Evolutionary conservation across 1,140 invertebrate species (phyloP).

Genomic region (Macrobrachium nipponense): DNA sequence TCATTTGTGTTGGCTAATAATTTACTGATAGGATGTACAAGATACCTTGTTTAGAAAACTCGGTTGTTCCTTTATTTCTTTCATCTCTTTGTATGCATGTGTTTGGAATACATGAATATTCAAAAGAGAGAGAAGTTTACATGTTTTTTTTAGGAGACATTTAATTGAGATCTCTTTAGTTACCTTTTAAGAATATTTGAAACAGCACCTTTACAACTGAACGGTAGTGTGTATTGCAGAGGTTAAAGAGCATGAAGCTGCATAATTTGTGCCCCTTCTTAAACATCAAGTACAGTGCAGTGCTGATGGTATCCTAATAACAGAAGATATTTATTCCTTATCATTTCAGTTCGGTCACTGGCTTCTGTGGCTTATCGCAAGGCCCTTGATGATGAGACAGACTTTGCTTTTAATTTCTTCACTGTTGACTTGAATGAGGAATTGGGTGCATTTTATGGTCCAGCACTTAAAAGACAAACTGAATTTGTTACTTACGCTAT

Average conservation of each 20-base stretch:
- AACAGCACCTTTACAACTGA: no score
- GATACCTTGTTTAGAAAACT: no score
- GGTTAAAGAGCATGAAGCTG: background rate
- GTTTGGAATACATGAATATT: no score
- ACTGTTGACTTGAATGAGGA: conserved; percentile 86
- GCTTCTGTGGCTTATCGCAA: conserved; percentile 89
- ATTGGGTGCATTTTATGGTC: conserved; percentile 82
- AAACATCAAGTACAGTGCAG: background rate
- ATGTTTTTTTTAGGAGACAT: no score
- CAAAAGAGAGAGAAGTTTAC: no score
- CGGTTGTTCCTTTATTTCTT: no score
- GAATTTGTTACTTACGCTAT: conserved; percentile 81
- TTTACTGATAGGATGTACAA: no score
- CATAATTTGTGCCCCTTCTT: background rate
- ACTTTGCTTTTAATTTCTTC: conserved; percentile 89
- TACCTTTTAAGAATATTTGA: no score
- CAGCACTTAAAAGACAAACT: conserved; percentile 81
- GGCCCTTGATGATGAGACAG: conserved; percentile 73
- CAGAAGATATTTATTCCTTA: conserved; percentile 53
- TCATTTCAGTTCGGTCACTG: conserved; percentile 81
- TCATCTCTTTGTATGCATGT: no score
- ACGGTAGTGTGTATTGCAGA: no score
- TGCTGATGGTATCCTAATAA: background rate
- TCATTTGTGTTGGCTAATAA: no score
- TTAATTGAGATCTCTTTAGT: no score